Percentiles rank a stretch among this genome's conserved stretches.
phyloP scores from a whole-genome alignment of 2,113 vertebrate genomes.

The Cyanoderma ruficeps region DNA sequence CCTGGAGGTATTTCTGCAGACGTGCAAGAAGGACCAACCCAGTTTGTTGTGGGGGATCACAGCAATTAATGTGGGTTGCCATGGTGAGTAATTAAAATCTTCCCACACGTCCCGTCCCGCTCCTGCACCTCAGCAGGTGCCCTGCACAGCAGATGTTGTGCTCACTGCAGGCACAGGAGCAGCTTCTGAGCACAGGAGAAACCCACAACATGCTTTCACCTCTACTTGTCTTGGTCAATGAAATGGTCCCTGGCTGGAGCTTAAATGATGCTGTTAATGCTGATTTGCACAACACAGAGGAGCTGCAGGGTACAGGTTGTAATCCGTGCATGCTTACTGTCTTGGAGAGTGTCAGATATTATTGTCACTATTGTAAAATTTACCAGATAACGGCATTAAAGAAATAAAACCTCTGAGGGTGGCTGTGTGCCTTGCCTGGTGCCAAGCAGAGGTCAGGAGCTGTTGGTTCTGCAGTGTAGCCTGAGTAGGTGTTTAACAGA shows the following conservation, averaged over 20 bases:
- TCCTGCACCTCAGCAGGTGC: neutral
- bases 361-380: neutral
- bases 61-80: constrained; percentile 31
- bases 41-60: neutral
- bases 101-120: neutral
- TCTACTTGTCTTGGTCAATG: neutral
- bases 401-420: neutral
- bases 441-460: neutral
- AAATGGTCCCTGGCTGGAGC: neutral
- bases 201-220: neutral
- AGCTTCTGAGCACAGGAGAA: constrained; percentile 8
- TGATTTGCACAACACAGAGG: neutral
- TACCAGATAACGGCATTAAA: neutral
- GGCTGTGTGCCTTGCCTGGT: neutral
- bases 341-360: neutral
- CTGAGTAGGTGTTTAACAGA: neutral
- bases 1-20: neutral
- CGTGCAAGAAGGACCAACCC: neutral
- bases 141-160: constrained; percentile 39
- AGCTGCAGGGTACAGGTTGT: neutral
- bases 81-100: constrained; percentile 60
- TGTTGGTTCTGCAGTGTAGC: neutral
- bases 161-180: neutral
- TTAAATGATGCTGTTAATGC: neutral
- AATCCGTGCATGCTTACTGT: neutral